Evolutionary conservation across 2,113 vertebrate genomes (phyloP).

Genomic region (Amblyornis subalaris): DNA sequence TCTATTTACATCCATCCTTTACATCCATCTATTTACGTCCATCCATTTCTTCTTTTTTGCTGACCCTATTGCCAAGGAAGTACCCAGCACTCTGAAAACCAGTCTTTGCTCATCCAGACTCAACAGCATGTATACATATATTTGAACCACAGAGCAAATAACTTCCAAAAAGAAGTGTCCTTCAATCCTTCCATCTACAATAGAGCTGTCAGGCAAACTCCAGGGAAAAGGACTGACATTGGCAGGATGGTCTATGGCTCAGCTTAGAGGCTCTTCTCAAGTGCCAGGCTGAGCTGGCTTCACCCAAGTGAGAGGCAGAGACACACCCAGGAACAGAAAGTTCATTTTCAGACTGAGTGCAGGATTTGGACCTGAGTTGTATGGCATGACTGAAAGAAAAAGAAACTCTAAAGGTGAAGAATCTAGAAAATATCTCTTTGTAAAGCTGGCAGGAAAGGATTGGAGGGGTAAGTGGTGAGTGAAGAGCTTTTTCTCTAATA

Average conservation of each 20-base stretch:
- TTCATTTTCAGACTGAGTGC: background rate
- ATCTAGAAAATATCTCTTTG: background rate
- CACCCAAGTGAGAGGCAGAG: background rate
- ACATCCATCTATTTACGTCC: too few species aligned
- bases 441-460: background rate
- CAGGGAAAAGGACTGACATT: background rate
- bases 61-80: background rate
- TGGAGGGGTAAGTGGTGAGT: background rate
- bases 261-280: background rate
- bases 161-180: background rate
- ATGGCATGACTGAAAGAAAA: background rate
- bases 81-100: background rate
- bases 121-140: rapidly evolving
- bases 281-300: background rate
- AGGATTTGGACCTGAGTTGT: background rate
- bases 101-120: background rate
- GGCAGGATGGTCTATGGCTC: background rate
- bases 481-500: background rate
- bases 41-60: background rate
- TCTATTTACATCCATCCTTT: too few species aligned
- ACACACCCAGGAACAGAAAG: background rate
- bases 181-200: background rate
- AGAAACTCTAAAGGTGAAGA: background rate
- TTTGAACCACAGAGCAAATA: background rate
- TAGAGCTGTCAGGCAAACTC: background rate